These are phyloP conservation scores for Olivierus martensii DNA, from an alignment of 1,140 invertebrate genomes.

Conservation along the genomic window DNA sequence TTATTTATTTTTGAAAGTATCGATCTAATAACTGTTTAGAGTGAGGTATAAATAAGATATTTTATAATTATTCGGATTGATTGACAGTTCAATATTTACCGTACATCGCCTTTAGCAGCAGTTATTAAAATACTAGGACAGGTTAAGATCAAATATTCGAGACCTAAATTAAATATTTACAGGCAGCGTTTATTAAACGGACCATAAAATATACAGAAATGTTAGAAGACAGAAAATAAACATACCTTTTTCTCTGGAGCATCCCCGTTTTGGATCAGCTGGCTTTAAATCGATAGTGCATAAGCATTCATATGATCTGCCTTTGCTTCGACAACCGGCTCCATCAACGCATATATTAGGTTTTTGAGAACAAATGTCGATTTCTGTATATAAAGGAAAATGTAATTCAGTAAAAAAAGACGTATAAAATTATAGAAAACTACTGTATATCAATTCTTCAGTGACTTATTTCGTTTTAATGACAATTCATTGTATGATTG, in stretches of 20 bases:
- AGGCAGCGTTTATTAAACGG: background rate
- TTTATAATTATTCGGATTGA: background rate
- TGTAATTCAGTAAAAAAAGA: too few species aligned
- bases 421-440: too few species aligned
- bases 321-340: slow-evolving; percentile 1
- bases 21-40: too few species aligned
- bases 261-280: slow-evolving; percentile 4
- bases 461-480: too few species aligned
- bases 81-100: background rate
- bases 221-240: background rate
- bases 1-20: too few species aligned
- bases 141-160: background rate
- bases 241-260: slow-evolving; percentile 3
- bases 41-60: too few species aligned
- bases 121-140: background rate
- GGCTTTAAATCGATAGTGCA: slow-evolving; percentile 6
- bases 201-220: background rate
- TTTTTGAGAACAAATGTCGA: slow-evolving; percentile 2
- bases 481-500: too few species aligned
- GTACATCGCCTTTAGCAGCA: background rate
- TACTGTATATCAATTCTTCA: too few species aligned
- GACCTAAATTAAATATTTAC: background rate
- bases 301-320: background rate
- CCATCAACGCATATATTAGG: slow-evolving; percentile 12
- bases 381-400: too few species aligned